Evolutionary conservation across 1,140 invertebrate species (phyloP), one percentile per base, ranked within the genome.

Genomic region (Sycophaga agraensis): DNA sequence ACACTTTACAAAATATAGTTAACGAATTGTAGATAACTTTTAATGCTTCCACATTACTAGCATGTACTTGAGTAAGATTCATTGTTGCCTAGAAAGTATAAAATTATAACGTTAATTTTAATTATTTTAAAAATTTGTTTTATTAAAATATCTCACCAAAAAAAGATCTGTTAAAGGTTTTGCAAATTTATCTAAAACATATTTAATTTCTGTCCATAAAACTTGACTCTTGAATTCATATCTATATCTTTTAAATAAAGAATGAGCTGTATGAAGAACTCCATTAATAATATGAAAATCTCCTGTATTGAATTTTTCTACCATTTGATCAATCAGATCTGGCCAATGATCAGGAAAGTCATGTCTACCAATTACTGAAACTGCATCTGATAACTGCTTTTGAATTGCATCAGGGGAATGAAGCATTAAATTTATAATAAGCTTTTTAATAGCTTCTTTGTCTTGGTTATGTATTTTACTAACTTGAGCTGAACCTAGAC

Each of bases 341-440:
- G 93, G 94, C 96, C 96, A 99, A 76, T 96, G 94, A 53, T 89
- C 86, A 0, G 96, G 96, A 75, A 98, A 98, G 82, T 98, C 96
- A 72, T 92, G 87, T 71, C 89, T 88, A 1, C 96, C 96, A 68
- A 99, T 97, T 17, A 96, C 94, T 67, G 93, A 93, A 50, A 98
- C 91, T 6, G 95, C 94, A 84, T 98, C 95, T 71, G 94, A 97
- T 9, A 99, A 83, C 76, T 98, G 96, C 71, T 94, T 90, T 77
- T 98, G 96, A 58, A 98, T 89, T 4, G 88, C 83, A 75, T 93
- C 89, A 12, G 94, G 91, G 28, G 93, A 93, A 66, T 89, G 90
- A 14, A 98, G 82, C 96, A 99, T 98, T 11, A 98, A 77, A 63
- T 90, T 89, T 6, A 98, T 91, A 70, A 99, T 97, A 0, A 91